These are phyloP conservation scores for Cyprinodon tularosa DNA, from an alignment of 2,113 vertebrate genomes.

Conservation along the genomic window DNA sequence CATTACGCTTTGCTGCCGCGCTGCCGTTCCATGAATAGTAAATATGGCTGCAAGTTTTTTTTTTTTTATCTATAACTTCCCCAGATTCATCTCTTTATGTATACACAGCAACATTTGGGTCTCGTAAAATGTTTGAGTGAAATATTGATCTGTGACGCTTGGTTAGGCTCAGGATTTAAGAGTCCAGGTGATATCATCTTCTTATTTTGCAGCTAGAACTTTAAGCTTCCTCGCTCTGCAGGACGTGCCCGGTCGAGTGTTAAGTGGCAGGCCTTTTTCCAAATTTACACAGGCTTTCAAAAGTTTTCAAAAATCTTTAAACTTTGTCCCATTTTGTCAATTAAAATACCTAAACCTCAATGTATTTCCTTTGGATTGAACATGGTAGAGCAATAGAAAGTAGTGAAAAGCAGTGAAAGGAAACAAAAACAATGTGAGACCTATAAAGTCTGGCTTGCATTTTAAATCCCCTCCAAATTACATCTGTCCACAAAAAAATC, in stretches of 20 bases:
- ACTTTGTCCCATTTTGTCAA: not conserved
- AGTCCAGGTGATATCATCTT: slow-evolving; percentile 12
- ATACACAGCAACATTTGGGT: slow-evolving; percentile 40
- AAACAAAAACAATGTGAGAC: too few species aligned
- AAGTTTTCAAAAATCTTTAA: not conserved
- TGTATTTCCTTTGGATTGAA: not conserved
- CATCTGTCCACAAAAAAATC: too few species aligned
- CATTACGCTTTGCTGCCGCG: slow-evolving; percentile 61
- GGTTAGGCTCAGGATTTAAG: not conserved
- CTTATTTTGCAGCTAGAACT: not conserved
- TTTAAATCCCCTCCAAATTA: not conserved
- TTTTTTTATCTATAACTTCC: slow-evolving; percentile 45
- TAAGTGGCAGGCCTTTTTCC: not conserved
- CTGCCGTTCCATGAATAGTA: slow-evolving; percentile 55
- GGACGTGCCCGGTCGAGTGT: not conserved
- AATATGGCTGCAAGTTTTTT: slow-evolving; percentile 63
- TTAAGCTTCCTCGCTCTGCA: slow-evolving; percentile 1
- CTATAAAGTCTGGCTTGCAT: not conserved
- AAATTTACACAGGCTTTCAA: not conserved
- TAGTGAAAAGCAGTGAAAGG: not conserved
- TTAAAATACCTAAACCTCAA: not conserved
- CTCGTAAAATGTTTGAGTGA: slow-evolving; percentile 32
- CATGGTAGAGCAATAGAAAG: not conserved
- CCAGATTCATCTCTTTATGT: slow-evolving; percentile 34
- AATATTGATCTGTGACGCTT: slow-evolving; percentile 31